phyloP scores from a whole-genome alignment of 2,113 vertebrate species.

The Psephotus haematonotus region DNA sequence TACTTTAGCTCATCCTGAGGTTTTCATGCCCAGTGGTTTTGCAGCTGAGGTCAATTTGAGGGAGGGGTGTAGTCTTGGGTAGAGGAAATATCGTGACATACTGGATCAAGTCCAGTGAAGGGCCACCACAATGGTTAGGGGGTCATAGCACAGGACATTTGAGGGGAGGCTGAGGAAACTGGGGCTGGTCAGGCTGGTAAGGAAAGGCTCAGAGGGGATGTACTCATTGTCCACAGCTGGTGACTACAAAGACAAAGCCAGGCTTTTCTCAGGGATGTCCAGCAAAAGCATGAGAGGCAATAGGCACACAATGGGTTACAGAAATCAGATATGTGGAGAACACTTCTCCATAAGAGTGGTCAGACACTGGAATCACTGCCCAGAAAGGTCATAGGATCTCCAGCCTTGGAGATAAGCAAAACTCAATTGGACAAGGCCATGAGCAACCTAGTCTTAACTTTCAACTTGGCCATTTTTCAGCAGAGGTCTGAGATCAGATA shows the following conservation, averaged over 20 bases:
- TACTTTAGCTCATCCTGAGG: neutral
- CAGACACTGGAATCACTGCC: neutral
- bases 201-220: neutral
- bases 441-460: neutral
- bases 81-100: neutral
- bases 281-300: neutral
- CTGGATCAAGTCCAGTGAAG: neutral
- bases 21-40: neutral
- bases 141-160: accelerated
- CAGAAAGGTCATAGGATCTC: neutral
- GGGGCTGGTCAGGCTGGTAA: neutral
- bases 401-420: neutral
- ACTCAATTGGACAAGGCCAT: neutral
- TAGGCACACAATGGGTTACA: neutral
- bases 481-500: neutral
- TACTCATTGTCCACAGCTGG: neutral
- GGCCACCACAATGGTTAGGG: neutral
- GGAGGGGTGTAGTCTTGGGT: neutral
- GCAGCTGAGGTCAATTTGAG: neutral
- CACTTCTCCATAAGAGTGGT: neutral
- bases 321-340: neutral
- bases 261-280: neutral
- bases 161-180: neutral
- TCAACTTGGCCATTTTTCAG: neutral
- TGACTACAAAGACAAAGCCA: neutral